Percentiles rank a stretch among this genome's conserved stretches.
Conservation (phyloP, 2,888 invertebrate genomes). For the Orthosia gracilis region DNA sequence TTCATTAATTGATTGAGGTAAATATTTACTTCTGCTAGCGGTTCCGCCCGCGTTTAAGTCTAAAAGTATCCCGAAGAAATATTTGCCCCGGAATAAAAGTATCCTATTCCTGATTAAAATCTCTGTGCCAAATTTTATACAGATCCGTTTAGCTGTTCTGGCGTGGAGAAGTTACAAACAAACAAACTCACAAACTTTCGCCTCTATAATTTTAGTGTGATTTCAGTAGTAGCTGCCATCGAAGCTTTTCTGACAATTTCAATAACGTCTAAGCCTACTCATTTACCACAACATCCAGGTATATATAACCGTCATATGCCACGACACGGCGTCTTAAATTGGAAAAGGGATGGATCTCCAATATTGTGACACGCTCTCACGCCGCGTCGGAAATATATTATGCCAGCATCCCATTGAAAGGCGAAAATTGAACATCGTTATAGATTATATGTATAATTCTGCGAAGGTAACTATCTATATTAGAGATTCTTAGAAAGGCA, state of each 20-base stretch:
- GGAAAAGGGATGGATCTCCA: constrained; percentile 59
- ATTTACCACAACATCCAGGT: constrained; percentile 41
- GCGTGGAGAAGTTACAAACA: too few species aligned
- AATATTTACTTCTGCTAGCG: too few species aligned
- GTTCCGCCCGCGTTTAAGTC: too few species aligned
- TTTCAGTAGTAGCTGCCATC: too few species aligned
- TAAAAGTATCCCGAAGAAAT: too few species aligned
- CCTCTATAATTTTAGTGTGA: too few species aligned
- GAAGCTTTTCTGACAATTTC: background rate
- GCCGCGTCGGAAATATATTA: constrained; percentile 47
- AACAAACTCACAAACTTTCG: too few species aligned
- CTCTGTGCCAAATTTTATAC: too few species aligned
- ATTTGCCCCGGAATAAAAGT: too few species aligned
- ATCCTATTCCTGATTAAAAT: too few species aligned
- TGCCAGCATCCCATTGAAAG: constrained; percentile 13
- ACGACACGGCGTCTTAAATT: constrained; percentile 61
- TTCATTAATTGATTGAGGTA: too few species aligned
- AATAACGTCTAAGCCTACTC: background rate
- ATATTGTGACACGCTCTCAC: constrained; percentile 55
- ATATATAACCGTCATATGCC: constrained; percentile 57
- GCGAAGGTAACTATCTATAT: background rate
- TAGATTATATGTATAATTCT: background rate
- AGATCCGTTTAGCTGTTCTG: too few species aligned
- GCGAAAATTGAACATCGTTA: constrained; percentile 24
- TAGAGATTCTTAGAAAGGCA: background rate